Base-by-base conservation (phyloP, 2,888 invertebrate species). In the Dicranocentrus wangi region DNA sequence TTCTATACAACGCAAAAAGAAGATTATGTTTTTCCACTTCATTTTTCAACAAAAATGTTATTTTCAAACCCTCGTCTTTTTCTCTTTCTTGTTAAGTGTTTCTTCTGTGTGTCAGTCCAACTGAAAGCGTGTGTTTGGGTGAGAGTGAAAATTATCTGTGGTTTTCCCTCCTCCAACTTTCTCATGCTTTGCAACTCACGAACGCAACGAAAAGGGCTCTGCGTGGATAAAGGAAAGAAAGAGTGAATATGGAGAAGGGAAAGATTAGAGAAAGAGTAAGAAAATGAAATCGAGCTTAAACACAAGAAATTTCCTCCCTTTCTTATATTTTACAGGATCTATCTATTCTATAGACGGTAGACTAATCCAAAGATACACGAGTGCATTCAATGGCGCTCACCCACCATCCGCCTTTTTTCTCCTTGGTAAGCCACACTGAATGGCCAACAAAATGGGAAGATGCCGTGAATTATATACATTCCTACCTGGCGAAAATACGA, bases 211-310 rank as follows among this genome's bases (percentile, higher is more conserved):
- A 60, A 65, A 65, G 19, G 32, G 17, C 28, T 61, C 19, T 32
- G 7, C 23, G 21, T 15, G 25, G 7, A 28, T 15, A 32, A 32
- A 61, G 19, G 32, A 61, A 32, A 32, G 61, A 32, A 61, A 61
- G 61, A n/a, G 13, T 61, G 61, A 28, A 61, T 61, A 19, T 10
- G 19, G 42, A 42, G 23, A 60, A 27, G 8, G 42, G 32, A 55
- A 68, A 76, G 76, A 76, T 76, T 76, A 76, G 68, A 43, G 60
- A 55, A 47, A 76, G 25, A 73, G 68, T 27, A 76, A 55, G 47
- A 76, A 76, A 76, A 76, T 76, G 76, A 76, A 76, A 76, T 76
- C 66, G 76, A 76, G 76, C 76, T 76, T 76, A 76, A 76, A 68
- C 66, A 39, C 25, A 23, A 8, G 27, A 53, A 73, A 72, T 43